These are phyloP conservation scores for Heteropelma amictum DNA, from an alignment of 2,888 invertebrate species.

Conservation along the genomic window DNA sequence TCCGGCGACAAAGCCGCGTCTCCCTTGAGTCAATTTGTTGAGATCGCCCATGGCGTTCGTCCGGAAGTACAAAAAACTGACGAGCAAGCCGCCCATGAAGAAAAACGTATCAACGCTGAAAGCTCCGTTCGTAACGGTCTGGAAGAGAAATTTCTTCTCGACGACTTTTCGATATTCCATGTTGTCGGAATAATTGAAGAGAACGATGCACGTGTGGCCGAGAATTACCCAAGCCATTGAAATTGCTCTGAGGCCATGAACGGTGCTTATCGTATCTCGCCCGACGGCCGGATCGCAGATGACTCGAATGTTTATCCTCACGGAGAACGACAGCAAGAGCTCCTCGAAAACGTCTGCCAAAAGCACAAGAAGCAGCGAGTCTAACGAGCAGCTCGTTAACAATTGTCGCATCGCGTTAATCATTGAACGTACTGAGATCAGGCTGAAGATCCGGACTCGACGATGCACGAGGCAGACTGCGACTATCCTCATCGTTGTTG, in stretches of 20 bases:
- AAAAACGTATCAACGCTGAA: constrained; percentile 78
- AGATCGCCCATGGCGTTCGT: constrained; percentile 80
- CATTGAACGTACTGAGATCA: constrained; percentile 65
- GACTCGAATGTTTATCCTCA: constrained; percentile 72
- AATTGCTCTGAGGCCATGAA: constrained; percentile 76
- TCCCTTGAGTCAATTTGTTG: constrained; percentile 80
- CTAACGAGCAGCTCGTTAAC: too few species aligned
- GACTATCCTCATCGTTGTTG: constrained; percentile 69
- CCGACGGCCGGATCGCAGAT: constrained; percentile 76
- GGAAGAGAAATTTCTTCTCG: constrained; percentile 76
- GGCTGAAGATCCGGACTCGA: constrained; percentile 64
- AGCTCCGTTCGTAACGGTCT: constrained; percentile 77
- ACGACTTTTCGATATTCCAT: constrained; percentile 76
- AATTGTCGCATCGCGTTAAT: too few species aligned
- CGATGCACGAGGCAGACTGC: constrained; percentile 59
- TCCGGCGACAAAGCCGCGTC: constrained; percentile 72
- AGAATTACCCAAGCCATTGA: constrained; percentile 78
- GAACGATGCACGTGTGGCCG: constrained; percentile 82
- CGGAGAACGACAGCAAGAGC: constrained; percentile 76
- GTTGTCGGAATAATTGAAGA: constrained; percentile 92
- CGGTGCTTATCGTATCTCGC: constrained; percentile 76
- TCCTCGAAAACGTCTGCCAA: constrained; percentile 71
- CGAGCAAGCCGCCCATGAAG: constrained; percentile 85
- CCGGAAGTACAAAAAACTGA: constrained; percentile 91
- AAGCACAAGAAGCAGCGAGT: background rate